phyloP scores from a whole-genome alignment of 2,888 invertebrate species.

The Melikaiella ostensackeni region DNA sequence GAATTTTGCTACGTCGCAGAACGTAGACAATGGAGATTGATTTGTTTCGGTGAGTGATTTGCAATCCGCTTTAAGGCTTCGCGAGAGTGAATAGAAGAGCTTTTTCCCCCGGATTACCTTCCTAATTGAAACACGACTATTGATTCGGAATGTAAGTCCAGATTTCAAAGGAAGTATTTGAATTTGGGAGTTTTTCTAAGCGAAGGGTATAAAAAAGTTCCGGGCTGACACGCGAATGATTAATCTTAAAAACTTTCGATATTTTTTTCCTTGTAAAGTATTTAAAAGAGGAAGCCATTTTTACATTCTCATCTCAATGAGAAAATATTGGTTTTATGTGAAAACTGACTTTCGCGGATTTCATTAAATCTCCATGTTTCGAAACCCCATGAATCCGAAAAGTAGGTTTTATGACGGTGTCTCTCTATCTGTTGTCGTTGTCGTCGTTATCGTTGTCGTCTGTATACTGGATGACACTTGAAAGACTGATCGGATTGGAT shows the following conservation, averaged over 20 bases:
- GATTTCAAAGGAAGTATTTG: conserved; percentile 21
- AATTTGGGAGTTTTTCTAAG: conserved; percentile 3
- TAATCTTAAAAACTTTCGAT: not conserved
- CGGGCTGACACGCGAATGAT: not conserved
- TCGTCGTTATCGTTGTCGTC: too few relatives aligned
- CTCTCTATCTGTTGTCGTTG: too few relatives aligned
- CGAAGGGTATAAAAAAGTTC: not conserved
- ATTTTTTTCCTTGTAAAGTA: not conserved
- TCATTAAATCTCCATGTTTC: too few relatives aligned
- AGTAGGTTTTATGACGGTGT: too few relatives aligned
- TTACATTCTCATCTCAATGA: too few relatives aligned
- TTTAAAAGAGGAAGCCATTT: not conserved
- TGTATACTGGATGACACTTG: too few relatives aligned
- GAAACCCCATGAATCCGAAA: too few relatives aligned
- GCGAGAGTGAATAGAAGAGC: conserved; percentile 45
- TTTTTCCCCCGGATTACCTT: conserved; percentile 59
- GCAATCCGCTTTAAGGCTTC: conserved; percentile 61
- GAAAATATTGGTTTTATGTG: too few relatives aligned
- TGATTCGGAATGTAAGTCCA: conserved; percentile 51
- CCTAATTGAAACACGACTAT: conserved; percentile 61
- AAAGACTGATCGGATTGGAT: too few relatives aligned
- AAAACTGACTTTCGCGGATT: too few relatives aligned
- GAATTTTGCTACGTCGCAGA: conserved; percentile 51
- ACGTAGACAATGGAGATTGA: conserved; percentile 57
- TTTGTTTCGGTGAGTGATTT: conserved; percentile 59